phyloP scores from a whole-genome alignment of 2,888 invertebrate species.

The Choreutis nemorana region DNA sequence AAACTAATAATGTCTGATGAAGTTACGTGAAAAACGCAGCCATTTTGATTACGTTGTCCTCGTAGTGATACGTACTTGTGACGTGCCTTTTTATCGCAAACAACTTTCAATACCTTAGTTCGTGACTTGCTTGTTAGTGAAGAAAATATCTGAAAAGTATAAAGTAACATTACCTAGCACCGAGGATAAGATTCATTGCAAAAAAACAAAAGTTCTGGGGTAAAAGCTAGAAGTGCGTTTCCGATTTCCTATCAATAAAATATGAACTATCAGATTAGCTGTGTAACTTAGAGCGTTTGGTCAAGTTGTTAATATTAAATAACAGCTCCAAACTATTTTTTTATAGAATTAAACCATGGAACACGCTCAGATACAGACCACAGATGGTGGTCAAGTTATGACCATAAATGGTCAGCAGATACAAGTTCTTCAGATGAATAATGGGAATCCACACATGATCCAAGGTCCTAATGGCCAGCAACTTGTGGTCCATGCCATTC shows the following conservation, averaged over 20 bases:
- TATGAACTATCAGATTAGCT: too few species aligned
- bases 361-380: slow-evolving; percentile 58
- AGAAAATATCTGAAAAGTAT: too few species aligned
- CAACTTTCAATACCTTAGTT: too few species aligned
- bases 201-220: too few species aligned
- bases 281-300: too few species aligned
- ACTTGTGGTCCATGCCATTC: slow-evolving; percentile 74
- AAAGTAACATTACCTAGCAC: too few species aligned
- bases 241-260: too few species aligned
- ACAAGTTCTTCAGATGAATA: slow-evolving; percentile 65
- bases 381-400: slow-evolving; percentile 73
- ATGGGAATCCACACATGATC: slow-evolving; percentile 63
- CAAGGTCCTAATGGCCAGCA: slow-evolving; percentile 75
- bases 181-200: too few species aligned
- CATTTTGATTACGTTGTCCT: slow-evolving; percentile 56
- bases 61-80: too few species aligned
- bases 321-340: slow-evolving; percentile 6
- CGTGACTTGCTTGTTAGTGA: too few species aligned
- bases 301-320: slow-evolving; percentile 9
- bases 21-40: slow-evolving; percentile 52
- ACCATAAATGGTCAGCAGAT: slow-evolving; percentile 69
- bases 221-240: too few species aligned
- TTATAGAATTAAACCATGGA: slow-evolving; percentile 59
- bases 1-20: slow-evolving; percentile 21
- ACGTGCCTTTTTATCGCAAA: too few species aligned